These are phyloP conservation scores for Drosophila affinis DNA, from an alignment of 2,888 invertebrate genomes.

Conservation along the genomic window DNA sequence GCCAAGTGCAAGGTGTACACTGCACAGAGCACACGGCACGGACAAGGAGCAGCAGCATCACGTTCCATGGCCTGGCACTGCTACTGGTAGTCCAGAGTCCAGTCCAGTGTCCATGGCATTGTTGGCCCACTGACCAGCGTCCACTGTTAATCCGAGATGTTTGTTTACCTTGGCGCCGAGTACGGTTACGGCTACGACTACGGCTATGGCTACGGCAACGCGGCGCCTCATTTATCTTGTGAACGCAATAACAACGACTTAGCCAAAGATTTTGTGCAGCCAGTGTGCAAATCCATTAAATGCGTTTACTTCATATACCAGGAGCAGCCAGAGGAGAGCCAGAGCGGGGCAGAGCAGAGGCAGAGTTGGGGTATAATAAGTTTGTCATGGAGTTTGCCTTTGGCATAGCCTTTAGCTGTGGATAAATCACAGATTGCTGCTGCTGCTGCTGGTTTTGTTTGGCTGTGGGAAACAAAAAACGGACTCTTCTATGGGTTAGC, in stretches of 20 bases:
- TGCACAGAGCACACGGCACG: slow-evolving; percentile 16
- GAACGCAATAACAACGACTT: slow-evolving; percentile 80
- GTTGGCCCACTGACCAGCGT: slow-evolving; percentile 66
- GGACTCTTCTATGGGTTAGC: not conserved
- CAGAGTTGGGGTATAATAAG: slow-evolving; percentile 59
- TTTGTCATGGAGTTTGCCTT: slow-evolving; percentile 47
- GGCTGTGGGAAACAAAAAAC: no score
- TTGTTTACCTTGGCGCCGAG: slow-evolving; percentile 70
- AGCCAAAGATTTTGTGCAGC: slow-evolving; percentile 66
- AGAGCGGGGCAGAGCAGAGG: slow-evolving; percentile 6
- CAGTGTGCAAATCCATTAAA: slow-evolving; percentile 74
- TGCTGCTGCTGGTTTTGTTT: not conserved
- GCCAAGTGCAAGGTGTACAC: slow-evolving; percentile 75
- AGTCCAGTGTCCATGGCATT: slow-evolving; percentile 7
- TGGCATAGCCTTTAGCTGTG: not conserved
- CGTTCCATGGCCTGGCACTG: slow-evolving; percentile 35
- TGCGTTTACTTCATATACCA: slow-evolving; percentile 39
- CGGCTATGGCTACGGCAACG: slow-evolving; percentile 10
- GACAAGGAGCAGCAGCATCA: slow-evolving; percentile 32
- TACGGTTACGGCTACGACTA: slow-evolving; percentile 4
- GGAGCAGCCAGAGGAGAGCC: not conserved
- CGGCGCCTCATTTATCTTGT: slow-evolving; percentile 76
- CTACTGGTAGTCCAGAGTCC: slow-evolving; percentile 12
- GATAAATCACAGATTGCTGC: slow-evolving; percentile 1
- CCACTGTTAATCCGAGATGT: slow-evolving; percentile 80